Conservation (phyloP, 2,888 invertebrate genomes). For the Odontocolon sp. region DNA sequence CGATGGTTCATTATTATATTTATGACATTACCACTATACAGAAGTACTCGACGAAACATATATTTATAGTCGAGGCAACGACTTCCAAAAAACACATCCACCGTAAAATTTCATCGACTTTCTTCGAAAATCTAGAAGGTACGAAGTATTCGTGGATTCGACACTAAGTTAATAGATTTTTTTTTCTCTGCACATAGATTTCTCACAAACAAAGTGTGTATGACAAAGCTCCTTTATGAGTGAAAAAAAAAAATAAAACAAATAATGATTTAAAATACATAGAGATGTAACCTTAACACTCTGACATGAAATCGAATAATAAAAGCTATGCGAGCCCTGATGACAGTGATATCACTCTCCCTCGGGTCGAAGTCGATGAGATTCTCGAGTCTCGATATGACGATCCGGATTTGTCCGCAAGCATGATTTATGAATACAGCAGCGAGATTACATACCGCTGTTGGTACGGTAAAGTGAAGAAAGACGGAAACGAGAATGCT, state of each 20-base stretch:
- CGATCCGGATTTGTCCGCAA: slow-evolving; percentile 64
- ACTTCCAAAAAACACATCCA: slow-evolving; percentile 73
- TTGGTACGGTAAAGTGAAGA: slow-evolving; percentile 52
- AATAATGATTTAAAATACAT: not conserved
- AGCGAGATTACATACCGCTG: slow-evolving; percentile 60
- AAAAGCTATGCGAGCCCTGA: slow-evolving; percentile 55
- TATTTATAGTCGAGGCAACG: slow-evolving; percentile 70
- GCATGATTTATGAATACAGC: slow-evolving; percentile 64
- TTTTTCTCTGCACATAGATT: too few relatives aligned
- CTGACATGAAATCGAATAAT: slow-evolving; percentile 66
- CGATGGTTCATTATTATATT: not conserved
- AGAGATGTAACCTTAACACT: not conserved
- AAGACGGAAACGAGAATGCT: slow-evolving; percentile 54
- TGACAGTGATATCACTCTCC: not conserved
- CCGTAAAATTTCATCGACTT: slow-evolving; percentile 68
- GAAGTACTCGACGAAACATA: slow-evolving; percentile 74
- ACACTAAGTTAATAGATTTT: not conserved
- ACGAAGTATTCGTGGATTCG: not conserved
- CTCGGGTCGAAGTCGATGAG: slow-evolving; percentile 35
- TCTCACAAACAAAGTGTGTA: not conserved
- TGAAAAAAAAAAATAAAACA: not conserved
- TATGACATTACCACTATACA: slow-evolving; percentile 68
- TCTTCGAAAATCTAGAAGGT: slow-evolving; percentile 66
- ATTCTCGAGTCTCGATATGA: slow-evolving; percentile 46
- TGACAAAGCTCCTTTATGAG: slow-evolving; percentile 16